These are phyloP conservation scores for Mustela nigripes DNA, from an alignment of 2,113 vertebrate species.

Conservation along the genomic window DNA sequence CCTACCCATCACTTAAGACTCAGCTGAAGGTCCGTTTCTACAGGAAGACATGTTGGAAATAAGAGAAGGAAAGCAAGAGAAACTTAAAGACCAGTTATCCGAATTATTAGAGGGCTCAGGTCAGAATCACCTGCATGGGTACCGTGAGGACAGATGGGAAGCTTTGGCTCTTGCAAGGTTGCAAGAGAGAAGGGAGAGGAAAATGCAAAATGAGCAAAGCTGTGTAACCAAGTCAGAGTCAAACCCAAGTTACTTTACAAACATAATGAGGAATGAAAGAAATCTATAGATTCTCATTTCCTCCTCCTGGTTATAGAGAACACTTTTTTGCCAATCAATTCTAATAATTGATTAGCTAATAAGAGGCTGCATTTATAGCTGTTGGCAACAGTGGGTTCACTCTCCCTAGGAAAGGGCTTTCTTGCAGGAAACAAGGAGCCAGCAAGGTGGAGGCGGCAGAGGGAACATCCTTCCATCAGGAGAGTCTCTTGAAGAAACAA, in stretches of 20 bases:
- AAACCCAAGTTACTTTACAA: slow-evolving; percentile 28
- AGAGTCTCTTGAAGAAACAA: not conserved
- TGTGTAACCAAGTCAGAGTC: not conserved
- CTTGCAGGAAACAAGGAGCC: not conserved
- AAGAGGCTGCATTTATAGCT: slow-evolving; percentile 17
- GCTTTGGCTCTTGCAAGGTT: not conserved
- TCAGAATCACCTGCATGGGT: no score
- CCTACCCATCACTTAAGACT: not conserved
- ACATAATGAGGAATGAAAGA: slow-evolving; percentile 60
- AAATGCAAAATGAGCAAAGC: slow-evolving; percentile 22
- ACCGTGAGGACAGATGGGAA: accelerated
- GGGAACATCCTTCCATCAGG: not conserved
- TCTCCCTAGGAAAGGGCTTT: not conserved
- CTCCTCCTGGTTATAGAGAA: slow-evolving; percentile 13
- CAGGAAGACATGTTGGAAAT: not conserved
- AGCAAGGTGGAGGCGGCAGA: not conserved
- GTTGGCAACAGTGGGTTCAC: not conserved
- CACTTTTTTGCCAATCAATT: slow-evolving; percentile 64
- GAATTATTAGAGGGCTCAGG: not conserved
- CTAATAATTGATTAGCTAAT: slow-evolving; percentile 61
- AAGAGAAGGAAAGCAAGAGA: not conserved
- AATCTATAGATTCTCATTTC: slow-evolving; percentile 70
- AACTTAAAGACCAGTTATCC: not conserved
- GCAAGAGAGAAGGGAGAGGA: not conserved
- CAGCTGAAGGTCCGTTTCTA: not conserved